Conservation (phyloP, 2,113 vertebrate species). For the Platanista minor region DNA sequence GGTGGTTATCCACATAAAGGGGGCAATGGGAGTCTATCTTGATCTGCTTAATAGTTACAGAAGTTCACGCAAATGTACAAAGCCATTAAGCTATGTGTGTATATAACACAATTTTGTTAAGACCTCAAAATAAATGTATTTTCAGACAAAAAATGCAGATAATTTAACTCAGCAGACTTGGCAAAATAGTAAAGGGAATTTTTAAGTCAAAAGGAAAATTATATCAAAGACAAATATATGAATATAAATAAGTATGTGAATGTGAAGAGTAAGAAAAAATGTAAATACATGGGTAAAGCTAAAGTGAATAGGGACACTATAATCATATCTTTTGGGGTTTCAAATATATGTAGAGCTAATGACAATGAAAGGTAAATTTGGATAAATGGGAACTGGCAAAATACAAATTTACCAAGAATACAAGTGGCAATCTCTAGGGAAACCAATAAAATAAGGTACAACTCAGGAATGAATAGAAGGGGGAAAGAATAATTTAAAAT, state of each 20-base stretch:
- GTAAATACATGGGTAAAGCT: not conserved
- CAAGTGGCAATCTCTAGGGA: not conserved
- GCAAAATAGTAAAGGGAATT: not conserved
- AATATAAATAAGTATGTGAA: not conserved
- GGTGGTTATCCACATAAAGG: not conserved
- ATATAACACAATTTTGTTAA: not conserved
- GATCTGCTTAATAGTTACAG: not conserved
- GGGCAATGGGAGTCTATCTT: not conserved
- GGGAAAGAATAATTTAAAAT: not conserved
- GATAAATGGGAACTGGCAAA: not conserved
- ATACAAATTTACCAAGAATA: not conserved
- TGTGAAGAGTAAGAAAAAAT: not conserved
- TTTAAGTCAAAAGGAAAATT: not conserved
- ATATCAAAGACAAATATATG: not conserved
- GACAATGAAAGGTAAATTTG: not conserved
- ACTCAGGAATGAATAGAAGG: not conserved
- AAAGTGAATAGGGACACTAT: not conserved
- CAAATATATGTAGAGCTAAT: not conserved
- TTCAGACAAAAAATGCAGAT: not conserved
- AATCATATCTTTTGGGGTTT: not conserved
- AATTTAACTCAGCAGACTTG: not conserved
- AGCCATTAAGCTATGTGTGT: not conserved
- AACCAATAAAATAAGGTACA: not conserved
- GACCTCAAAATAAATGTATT: not conserved
- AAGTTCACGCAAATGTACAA: not conserved